Base-by-base conservation (phyloP, 2,888 invertebrate genomes). In the Thelaira solivaga region DNA sequence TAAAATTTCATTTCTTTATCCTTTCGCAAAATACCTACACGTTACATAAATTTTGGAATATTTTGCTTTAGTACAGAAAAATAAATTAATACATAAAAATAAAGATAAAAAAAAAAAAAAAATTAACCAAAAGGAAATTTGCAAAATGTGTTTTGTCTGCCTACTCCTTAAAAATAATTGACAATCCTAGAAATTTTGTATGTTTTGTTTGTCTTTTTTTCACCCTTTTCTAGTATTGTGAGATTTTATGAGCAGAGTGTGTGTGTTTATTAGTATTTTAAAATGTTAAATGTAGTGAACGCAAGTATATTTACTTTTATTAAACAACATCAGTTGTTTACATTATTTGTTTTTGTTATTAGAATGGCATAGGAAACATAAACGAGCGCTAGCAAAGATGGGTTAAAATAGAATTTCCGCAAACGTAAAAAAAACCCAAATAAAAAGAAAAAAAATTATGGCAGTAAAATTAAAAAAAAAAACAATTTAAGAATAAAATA, bases 321-420 rank as follows among this genome's bases (percentile, higher is more conserved):
- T 51, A 59, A 39, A 43, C 57, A 65, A 55, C 20, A 18, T 8
- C 41, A 71, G 16, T 53, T 57, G 24, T 41, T 53, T 55, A 47
- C 49, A 55, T 55, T 64, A 39, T 18, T 16, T 53, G 53, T 43
- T 22, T 13, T 5, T 22, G n/a, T 31, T 24, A 26, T 43, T 8
- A 36, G 41, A 10, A 22, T 16, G 20, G 47, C 39, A 71, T 39
- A 47, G 59, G 16, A 36, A 74, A 68, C 39, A 24, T 45, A 41
- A 49, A 49, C 39, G 62, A 68, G 31, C 31, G 39, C 49, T 64
- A 36, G 41, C 57, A 34, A 53, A 49, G 64, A 76, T 76, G 76
- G 69, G 64, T 76, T 76, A 69, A 75, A 57, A 59, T 69, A 64
- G 57, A 57, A 69, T 76, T 76, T 76, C 76, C 69, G 76, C 47